Evolutionary conservation across 1,140 invertebrate genomes (phyloP).

Genomic region (Geopemphigus sp.): DNA sequence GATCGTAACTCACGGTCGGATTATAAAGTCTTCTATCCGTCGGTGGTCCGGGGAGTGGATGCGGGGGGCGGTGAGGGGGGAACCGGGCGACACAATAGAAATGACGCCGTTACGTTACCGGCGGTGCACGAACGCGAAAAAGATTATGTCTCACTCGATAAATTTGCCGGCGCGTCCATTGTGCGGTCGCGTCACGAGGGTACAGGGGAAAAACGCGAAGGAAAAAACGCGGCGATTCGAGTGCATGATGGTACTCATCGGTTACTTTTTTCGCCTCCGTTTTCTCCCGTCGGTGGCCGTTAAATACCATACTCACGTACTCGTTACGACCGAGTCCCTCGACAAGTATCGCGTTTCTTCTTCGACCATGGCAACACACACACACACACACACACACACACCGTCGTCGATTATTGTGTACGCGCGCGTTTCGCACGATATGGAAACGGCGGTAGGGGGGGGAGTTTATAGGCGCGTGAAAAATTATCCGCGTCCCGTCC

Average conservation of each 20-base stretch:
- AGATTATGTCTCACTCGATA: conserved; percentile 47
- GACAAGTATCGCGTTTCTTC: not conserved
- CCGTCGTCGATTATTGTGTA: too few species aligned
- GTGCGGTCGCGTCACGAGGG: not conserved
- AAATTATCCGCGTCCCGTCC: not conserved
- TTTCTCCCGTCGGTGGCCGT: too few species aligned
- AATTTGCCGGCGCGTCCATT: conserved; percentile 7
- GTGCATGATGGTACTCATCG: not conserved
- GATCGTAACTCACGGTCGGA: conserved; percentile 21
- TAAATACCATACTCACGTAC: too few species aligned
- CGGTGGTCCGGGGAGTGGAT: too few species aligned
- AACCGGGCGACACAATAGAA: conserved; percentile 36
- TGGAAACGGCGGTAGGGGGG: too few species aligned
- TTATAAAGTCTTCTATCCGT: too few species aligned
- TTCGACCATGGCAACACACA: not conserved
- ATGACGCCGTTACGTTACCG: not conserved
- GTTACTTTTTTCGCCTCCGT: not conserved
- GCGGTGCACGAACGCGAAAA: not conserved
- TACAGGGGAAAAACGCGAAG: not conserved
- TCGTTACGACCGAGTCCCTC: not conserved
- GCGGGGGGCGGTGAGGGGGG: too few species aligned
- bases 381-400: not conserved
- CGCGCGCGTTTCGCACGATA: too few species aligned
- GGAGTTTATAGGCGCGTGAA: not conserved
- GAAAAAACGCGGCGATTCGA: not conserved